A percentile compares a stretch with the other conserved stretches of the same genome.
These are phyloP conservation scores for Drosophila gaucha DNA, from an alignment of 2,888 invertebrate genomes.

Conservation along the genomic window DNA sequence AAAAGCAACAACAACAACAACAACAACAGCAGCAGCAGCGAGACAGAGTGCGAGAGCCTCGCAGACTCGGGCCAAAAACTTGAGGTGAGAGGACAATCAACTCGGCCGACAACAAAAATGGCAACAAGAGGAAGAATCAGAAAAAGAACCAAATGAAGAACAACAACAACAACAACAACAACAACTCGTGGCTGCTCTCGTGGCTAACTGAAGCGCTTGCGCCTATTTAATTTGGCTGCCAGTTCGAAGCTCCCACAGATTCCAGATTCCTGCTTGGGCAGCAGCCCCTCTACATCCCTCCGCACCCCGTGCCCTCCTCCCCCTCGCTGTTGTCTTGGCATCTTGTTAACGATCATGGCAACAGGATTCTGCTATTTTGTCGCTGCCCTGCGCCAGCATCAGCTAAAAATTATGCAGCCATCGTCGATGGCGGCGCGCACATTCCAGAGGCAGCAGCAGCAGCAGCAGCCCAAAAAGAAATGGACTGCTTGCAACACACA, in stretches of 20 bases:
- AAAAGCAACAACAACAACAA: constrained; percentile 30
- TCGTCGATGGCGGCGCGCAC: constrained; percentile 58
- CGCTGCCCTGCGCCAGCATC: constrained; percentile 73
- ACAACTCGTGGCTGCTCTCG: constrained; percentile 45
- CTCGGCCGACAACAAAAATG: constrained; percentile 57
- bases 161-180: constrained; percentile 11
- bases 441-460: constrained; percentile 54
- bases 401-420: constrained; percentile 68
- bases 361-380: constrained; percentile 81
- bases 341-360: constrained; percentile 81
- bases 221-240: constrained; percentile 81
- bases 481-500: constrained; percentile 62
- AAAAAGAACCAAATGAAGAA: constrained; percentile 18
- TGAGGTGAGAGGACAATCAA: constrained; percentile 78
- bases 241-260: constrained; percentile 75
- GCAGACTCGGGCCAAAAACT: constrained; percentile 63
- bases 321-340: constrained; percentile 68
- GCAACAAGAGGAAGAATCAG: constrained; percentile 28
- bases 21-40: background rate
- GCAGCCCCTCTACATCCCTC: constrained; percentile 1
- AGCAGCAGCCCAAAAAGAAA: constrained; percentile 78
- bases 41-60: constrained; percentile 31
- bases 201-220: constrained; percentile 78
- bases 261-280: constrained; percentile 59
- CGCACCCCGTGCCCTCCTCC: background rate